Base-by-base conservation (phyloP, 2,113 vertebrate species). In the Rhinichthys klamathensis region DNA sequence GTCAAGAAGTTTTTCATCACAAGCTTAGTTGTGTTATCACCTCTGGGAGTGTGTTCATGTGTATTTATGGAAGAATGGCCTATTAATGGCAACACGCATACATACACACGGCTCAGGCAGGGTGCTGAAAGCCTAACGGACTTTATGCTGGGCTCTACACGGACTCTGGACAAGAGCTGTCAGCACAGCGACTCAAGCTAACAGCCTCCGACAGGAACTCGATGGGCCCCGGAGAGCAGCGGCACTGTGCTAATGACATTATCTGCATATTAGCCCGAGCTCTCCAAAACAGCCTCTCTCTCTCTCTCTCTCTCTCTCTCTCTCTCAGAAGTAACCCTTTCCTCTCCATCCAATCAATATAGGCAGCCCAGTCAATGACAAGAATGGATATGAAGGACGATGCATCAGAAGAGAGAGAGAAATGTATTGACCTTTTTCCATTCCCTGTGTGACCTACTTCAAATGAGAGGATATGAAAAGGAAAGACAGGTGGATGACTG, bases 391-490 rank as follows among this genome's bases (percentile, higher is more conserved):
- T 58, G 32, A 51, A 73, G 23, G 27, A 32, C 51, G 44, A 44
- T 4, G 67, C 58, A 44, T 76, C 70, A 72, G 67, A 80, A 49
- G 38, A 58, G 21, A 79, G 83, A 83, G 54, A 46, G 84, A 69
- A 65, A 74, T 60, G 23, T 72, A 88, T 63, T 88, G 87, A 91
- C 91, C 90, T 91, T 90, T 89, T 77, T 27, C 30, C 63, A 70
- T 88, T 87, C 85, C 87, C 87, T 85, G 83, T 88, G 87, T 85
- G 84, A 92, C 90, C 91, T 84, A 90, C 87, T 92, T 92, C 87
- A 92, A 91, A 63, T 90, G 86, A 73, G 60, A 87, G 87, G 89
- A 92, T 84, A 92, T 88, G 82, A 88, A 87, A 91, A 84, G 85
- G 84, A 32, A 38, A 44, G 81, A 58, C 65, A 58, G 46, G 81